These are phyloP conservation scores for Copidosoma floridanum DNA, from an alignment of 1,140 invertebrate species.

Conservation along the genomic window DNA sequence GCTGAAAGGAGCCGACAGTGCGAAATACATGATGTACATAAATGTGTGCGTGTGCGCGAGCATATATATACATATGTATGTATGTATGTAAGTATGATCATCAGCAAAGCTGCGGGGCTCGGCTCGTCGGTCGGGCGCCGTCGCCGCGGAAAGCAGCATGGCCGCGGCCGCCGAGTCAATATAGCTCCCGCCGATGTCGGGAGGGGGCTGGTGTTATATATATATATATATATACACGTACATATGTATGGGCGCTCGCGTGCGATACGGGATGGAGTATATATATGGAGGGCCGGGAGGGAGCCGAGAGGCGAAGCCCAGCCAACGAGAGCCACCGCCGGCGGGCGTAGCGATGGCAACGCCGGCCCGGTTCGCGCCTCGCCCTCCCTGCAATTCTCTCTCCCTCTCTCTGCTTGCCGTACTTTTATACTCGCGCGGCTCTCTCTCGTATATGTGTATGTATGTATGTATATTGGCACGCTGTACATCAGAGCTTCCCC, in stretches of 20 bases:
- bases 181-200: conserved; percentile 31
- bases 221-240: not conserved
- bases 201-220: not conserved
- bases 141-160: not conserved
- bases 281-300: conserved; percentile 34
- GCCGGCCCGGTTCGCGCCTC: no score
- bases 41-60: not conserved
- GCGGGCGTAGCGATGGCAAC: conserved; percentile 53
- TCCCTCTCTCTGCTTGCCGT: no score
- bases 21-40: not conserved
- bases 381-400: no score
- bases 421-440: no score
- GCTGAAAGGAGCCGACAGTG: not conserved
- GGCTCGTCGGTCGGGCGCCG: conserved; percentile 18
- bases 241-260: conserved; percentile 3
- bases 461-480: no score
- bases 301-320: conserved; percentile 46
- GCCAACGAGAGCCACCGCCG: no score
- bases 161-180: conserved; percentile 35
- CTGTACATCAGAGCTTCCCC: no score
- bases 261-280: no score
- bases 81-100: no score
- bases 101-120: not conserved
- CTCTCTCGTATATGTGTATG: no score
- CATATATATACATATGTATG: no score